Evolutionary conservation across 1,140 invertebrate species (phyloP).

Genomic region (Neodiprion fabricii): DNA sequence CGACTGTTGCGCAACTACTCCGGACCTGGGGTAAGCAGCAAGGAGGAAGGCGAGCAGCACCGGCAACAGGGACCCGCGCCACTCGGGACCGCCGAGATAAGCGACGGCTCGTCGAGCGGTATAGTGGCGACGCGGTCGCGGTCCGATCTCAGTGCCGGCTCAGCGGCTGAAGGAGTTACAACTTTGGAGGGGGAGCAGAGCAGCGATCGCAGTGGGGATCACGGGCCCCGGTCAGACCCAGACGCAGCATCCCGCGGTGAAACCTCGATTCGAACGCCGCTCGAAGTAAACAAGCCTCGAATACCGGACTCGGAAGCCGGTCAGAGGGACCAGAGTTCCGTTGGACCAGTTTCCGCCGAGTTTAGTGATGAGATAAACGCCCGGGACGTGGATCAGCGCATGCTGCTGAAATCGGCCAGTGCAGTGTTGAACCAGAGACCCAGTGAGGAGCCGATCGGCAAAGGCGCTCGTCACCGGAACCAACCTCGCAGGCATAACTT

Average conservation of each 20-base stretch:
- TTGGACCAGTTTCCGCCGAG: neutral
- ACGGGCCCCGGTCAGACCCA: slow-evolving; percentile 7
- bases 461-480: neutral
- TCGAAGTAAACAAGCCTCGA: neutral
- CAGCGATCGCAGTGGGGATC: slow-evolving; percentile 28
- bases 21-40: slow-evolving; percentile 50
- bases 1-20: slow-evolving; percentile 58
- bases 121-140: slow-evolving; percentile 47
- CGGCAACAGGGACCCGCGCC: slow-evolving; percentile 31
- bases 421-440: slow-evolving; percentile 44
- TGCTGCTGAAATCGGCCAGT: slow-evolving; percentile 40
- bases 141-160: slow-evolving; percentile 55
- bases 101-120: slow-evolving; percentile 35
- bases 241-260: neutral
- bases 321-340: neutral
- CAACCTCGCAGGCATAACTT: neutral
- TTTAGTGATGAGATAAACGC: neutral
- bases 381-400: slow-evolving; percentile 28
- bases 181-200: neutral
- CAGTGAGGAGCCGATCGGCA: neutral
- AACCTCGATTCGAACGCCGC: neutral
- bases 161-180: slow-evolving; percentile 49
- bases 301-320: neutral
- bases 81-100: slow-evolving; percentile 34
- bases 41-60: slow-evolving; percentile 27